Base-by-base conservation (phyloP, 2,888 invertebrate genomes). In the Brachylomia viminalis region DNA sequence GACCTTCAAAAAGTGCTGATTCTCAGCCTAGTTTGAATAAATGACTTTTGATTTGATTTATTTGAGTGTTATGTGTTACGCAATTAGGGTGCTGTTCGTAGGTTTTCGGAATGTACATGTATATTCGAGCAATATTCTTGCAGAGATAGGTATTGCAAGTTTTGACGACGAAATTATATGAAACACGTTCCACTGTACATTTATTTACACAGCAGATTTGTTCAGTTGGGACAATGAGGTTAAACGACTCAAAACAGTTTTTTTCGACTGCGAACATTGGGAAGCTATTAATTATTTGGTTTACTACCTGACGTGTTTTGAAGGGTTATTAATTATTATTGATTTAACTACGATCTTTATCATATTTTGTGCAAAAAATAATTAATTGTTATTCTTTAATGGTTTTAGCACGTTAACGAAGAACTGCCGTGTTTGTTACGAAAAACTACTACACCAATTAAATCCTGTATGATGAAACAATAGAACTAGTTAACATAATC, bases 401-500 rank as follows among this genome's bases (percentile, higher is more conserved):
- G 33, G 56, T 71, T 20, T 75, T 67, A 56, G 68, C 67, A 54
- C 38, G 47, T 66, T 27, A 54, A 54, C 23, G 2, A 62, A 45
- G 23, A 30, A 33, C 15, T 30, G 27, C 8, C 23, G n/a, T 59
- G 30, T 27, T 52, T 72, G 15, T 17, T 56, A 42, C 58, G n/a
- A 72, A 59, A 78, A 61, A 17, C 23, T 15, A 13, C 13, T 62
- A 71, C 54, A 70, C 58, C 33, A 62, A 77, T 77, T 73, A 77
- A 76, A 59, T 33, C 67, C 10, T 59, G 38, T 52, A 65, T 67
- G 13, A 30, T 68, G 45, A 52, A 83, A 82, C 72, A 84, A 84
- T 72, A 54, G 33, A 62, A 59, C 23, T 54, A n/a, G 66, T 82
- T 83, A 54, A 30, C 68, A 75, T 79, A 79, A 69, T 79, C 64